Evolutionary conservation across 2,888 invertebrate species (phyloP).

Genomic region (Sinohyriopsis cumingii): DNA sequence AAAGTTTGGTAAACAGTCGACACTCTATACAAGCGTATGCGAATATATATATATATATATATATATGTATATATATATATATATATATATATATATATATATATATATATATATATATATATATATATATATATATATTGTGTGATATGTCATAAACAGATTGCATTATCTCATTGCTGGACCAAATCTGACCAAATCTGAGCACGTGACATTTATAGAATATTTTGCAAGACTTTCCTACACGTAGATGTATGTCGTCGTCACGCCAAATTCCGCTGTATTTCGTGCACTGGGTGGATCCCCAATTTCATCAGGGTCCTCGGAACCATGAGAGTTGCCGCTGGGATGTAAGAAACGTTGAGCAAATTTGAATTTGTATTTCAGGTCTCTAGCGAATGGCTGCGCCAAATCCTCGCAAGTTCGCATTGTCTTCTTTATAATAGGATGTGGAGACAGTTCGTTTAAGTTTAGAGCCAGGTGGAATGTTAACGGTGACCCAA

Average conservation of each 20-base stretch:
- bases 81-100: too few species aligned
- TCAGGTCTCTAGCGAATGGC: constrained; percentile 50
- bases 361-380: constrained; percentile 59
- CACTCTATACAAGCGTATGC: too few species aligned
- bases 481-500: constrained; percentile 53
- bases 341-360: constrained; percentile 43
- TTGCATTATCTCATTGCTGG: too few species aligned
- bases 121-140: too few species aligned
- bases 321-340: constrained; percentile 41
- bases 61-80: too few species aligned
- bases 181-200: too few species aligned
- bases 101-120: too few species aligned
- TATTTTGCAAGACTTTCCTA: constrained; percentile 6
- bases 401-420: constrained; percentile 43
- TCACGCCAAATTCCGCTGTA: constrained; percentile 44
- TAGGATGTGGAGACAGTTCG: constrained; percentile 44
- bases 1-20: too few species aligned
- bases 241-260: constrained; percentile 54
- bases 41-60: too few species aligned
- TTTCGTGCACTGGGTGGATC: constrained; percentile 55
- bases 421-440: constrained; percentile 46
- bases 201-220: too few species aligned
- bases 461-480: constrained; percentile 54
- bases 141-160: too few species aligned
- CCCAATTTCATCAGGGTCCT: constrained; percentile 4